Percentiles rank a stretch among this genome's conserved stretches.
phyloP scores from a whole-genome alignment of 2,797 vertebrate species.

The Hypotaenidia okinawae region DNA sequence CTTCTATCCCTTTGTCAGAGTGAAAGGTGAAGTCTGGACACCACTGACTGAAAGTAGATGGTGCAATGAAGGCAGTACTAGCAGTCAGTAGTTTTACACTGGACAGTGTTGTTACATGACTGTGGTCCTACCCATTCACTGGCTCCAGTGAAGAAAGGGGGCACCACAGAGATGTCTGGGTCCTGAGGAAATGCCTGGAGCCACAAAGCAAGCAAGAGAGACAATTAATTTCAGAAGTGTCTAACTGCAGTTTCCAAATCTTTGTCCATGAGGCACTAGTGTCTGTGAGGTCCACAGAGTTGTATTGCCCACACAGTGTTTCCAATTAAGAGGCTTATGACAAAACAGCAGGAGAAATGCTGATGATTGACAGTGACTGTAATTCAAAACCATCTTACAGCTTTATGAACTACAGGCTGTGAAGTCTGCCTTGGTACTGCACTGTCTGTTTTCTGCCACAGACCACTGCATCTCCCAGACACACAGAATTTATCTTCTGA shows the following conservation, averaged over 20 bases:
- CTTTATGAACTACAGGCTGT: not conserved
- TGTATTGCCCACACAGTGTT: not conserved
- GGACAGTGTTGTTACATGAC: not conserved
- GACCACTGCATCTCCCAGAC: not conserved
- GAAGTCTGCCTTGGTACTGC: not conserved
- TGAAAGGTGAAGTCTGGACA: not conserved
- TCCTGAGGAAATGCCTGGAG: not conserved
- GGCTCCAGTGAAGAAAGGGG: not conserved
- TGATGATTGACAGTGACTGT: not conserved
- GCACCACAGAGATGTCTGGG: not conserved
- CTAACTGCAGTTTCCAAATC: not conserved
- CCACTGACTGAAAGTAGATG: not conserved
- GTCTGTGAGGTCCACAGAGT: not conserved
- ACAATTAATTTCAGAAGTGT: not conserved
- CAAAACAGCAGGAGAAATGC: not conserved
- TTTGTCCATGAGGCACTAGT: not conserved
- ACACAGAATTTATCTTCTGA: not conserved
- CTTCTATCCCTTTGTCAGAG: not conserved
- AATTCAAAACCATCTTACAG: not conserved
- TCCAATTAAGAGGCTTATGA: not conserved
- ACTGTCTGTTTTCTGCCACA: not conserved
- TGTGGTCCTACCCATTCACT: not conserved
- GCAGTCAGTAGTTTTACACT: not conserved
- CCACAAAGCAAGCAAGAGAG: not conserved
- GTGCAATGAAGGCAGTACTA: not conserved